Percentiles rank a stretch among this genome's conserved stretches.
Conservation (phyloP, 2,888 invertebrate genomes). For the Crossocerus cetratus region DNA sequence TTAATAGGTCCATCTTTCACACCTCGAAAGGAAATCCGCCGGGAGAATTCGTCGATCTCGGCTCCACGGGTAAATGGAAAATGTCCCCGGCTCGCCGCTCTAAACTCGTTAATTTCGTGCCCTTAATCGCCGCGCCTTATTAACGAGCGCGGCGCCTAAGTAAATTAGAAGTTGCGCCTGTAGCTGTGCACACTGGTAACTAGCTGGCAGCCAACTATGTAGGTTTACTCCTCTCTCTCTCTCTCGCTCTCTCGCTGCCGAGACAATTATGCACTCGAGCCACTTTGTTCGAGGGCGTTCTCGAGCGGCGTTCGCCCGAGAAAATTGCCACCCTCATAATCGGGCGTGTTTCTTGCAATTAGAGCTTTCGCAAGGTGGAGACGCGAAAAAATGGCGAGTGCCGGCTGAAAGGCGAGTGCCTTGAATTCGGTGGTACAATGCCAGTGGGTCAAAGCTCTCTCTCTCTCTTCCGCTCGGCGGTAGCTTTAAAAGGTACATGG, state of each 20-base stretch:
- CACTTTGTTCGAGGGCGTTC: not conserved
- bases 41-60: no score
- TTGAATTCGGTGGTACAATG: not conserved
- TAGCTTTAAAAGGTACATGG: no score
- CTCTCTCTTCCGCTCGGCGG: not conserved
- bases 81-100: not conserved
- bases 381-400: not conserved
- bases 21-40: no score
- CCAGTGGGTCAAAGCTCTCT: not conserved
- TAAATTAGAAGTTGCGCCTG: conserved; percentile 7
- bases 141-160: not conserved
- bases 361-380: not conserved
- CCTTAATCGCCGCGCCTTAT: conserved; percentile 27
- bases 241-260: not conserved
- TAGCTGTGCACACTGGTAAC: no score
- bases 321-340: not conserved
- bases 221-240: no score
- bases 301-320: not conserved
- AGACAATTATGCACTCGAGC: not conserved
- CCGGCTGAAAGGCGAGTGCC: not conserved
- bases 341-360: not conserved
- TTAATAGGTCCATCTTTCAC: no score
- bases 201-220: no score
- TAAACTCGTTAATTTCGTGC: conserved; percentile 21
- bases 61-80: no score